Base-by-base conservation (phyloP, 2,888 invertebrate genomes). In the Tachina lurida region DNA sequence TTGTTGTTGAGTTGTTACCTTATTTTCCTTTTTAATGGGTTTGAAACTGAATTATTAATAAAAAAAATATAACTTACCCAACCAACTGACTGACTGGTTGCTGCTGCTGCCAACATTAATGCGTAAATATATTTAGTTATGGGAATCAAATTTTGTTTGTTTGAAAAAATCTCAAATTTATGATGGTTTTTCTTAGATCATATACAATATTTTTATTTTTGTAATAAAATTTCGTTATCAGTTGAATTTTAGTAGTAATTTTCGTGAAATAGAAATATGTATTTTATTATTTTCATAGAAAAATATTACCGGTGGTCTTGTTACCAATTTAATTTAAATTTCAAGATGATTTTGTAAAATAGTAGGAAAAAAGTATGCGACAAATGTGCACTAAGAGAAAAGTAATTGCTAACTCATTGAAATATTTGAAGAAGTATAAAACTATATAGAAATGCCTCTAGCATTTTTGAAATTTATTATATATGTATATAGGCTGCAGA, bases 101-200 rank as follows among this genome's bases (percentile, higher is more conserved):
- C 67, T 58, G 52, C 45, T 22, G 12, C 58, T 47, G 22, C 62
- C 49, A 10, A 31, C 54, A 65, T 73, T 65, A 81, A 56, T 68
- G 68, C 75, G 75, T 87, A 54, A 83, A 83, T 67, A 73, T 78
- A 31, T 31, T 31, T 31, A 47, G 73, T 87, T 83, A 54, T 84
- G 83, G 84, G 84, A 85, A 78, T 84, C 60, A 84, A 84, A 86
- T 71, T 86, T 74, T 63, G 31, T 81, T 80, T 62, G 56, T 80
- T 52, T 73, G 31, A 54, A 60, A 19, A 68, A 76, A 65, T 58
- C 71, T 71, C 68, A 86, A 83, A 82, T 82, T 78, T 84, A 84
- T 78, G 73, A 43, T 63, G 81, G 31, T 70, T 76, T 80, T 68
- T 77, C 39, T 45, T 3, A 4, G 22, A 22, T 22, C 22, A 31